These are phyloP conservation scores for Cerastoderma edule DNA, from an alignment of 2,888 invertebrate genomes.

Conservation along the genomic window DNA sequence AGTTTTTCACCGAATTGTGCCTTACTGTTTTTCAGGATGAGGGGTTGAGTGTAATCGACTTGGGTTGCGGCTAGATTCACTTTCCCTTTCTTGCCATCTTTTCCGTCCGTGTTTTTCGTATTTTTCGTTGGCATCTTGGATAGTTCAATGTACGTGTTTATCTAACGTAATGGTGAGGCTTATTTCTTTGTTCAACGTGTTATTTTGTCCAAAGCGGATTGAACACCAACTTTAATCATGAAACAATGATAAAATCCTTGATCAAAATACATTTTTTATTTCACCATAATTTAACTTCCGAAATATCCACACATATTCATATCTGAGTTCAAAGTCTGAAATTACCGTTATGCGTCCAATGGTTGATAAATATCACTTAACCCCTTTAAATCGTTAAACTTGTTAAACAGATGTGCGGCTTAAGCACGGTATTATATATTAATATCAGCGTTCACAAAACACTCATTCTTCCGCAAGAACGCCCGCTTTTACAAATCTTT, in stretches of 20 bases:
- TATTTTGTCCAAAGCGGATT: not conserved
- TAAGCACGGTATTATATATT: not conserved
- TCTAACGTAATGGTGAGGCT: no score
- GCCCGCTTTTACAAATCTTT: not conserved
- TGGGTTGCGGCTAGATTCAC: conserved; percentile 28
- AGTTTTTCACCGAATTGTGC: conserved; percentile 58
- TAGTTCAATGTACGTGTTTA: not conserved
- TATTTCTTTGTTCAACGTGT: no score
- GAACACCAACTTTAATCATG: not conserved
- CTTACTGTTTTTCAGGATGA: conserved; percentile 59
- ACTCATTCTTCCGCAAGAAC: conserved; percentile 11
- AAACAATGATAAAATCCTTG: not conserved
- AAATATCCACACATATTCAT: not conserved
- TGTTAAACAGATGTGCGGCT: not conserved
- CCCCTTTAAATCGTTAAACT: not conserved
- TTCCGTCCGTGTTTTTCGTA: not conserved
- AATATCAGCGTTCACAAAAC: conserved; percentile 12
- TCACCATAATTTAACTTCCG: not conserved
- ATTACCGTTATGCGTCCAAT: not conserved
- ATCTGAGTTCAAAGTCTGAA: not conserved
- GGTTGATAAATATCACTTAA: not conserved
- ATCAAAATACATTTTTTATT: not conserved
- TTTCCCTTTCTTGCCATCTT: conserved; percentile 7
- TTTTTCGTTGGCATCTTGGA: conserved; percentile 3
- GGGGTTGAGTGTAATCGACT: conserved; percentile 56